Conservation (phyloP, 2,113 vertebrate genomes). For the Oryzias curvinotus region DNA sequence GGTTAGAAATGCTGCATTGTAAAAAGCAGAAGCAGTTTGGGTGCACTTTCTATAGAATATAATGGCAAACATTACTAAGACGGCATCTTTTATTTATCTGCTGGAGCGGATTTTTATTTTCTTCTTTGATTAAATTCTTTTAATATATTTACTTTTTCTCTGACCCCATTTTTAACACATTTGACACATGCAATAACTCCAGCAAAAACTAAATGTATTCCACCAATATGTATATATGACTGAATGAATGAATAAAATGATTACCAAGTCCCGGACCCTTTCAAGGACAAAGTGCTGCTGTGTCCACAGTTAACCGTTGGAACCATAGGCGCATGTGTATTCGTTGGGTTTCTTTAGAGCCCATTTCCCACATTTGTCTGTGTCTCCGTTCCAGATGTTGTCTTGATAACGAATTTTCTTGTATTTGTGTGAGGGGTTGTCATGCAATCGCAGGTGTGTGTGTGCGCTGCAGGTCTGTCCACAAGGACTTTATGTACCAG, state of each 20-base stretch:
- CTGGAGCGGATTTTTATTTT: constrained; percentile 14
- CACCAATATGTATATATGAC: constrained; percentile 67
- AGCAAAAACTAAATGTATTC: constrained; percentile 63
- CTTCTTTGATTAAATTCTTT: constrained; percentile 47
- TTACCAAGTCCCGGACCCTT: constrained; percentile 57
- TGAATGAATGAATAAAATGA: constrained; percentile 61
- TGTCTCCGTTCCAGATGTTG: background rate
- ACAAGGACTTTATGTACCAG: constrained; percentile 8
- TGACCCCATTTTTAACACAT: constrained; percentile 44
- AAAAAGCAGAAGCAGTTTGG: too few relatives aligned
- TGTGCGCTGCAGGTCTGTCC: constrained; percentile 1
- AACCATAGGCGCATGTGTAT: constrained; percentile 14
- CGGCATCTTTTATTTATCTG: constrained; percentile 25
- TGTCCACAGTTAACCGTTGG: background rate
- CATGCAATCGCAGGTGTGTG: constrained; percentile 13
- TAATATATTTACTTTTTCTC: constrained; percentile 31
- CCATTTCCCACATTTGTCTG: constrained; percentile 17
- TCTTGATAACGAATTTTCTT: constrained; percentile 7
- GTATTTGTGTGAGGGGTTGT: background rate
- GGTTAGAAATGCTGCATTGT: too few relatives aligned
- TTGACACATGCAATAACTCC: constrained; percentile 51
- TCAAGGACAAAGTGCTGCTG: constrained; percentile 71
- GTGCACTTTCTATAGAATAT: background rate
- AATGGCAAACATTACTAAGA: constrained; percentile 11
- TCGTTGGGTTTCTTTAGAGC: constrained; percentile 14